These are phyloP conservation scores for Glaucopsyche alexis DNA, from an alignment of 2,888 invertebrate species.

Conservation along the genomic window DNA sequence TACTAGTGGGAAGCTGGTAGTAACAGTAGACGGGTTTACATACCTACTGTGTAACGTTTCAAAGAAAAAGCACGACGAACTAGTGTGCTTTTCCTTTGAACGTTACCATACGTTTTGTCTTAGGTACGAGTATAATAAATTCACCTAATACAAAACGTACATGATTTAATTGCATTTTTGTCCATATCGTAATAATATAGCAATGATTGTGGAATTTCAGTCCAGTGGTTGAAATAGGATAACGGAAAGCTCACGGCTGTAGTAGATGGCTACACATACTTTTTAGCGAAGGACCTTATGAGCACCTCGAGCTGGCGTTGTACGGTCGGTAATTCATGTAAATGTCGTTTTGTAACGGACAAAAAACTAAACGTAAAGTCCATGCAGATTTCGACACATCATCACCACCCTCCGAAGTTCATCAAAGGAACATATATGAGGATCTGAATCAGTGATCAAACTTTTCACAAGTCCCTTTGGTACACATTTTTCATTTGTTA, in stretches of 20 bases:
- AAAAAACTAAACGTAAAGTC: background rate
- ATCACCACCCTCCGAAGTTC: background rate
- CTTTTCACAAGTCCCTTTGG: too few species aligned
- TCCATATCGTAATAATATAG: background rate
- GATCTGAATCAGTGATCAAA: background rate
- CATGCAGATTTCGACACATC: background rate
- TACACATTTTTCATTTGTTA: too few species aligned
- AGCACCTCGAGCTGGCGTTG: conserved; percentile 42
- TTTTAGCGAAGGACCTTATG: conserved; percentile 30
- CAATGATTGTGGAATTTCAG: conserved; percentile 36
- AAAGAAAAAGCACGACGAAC: background rate
- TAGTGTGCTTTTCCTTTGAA: conserved; percentile 38
- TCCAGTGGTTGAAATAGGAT: conserved; percentile 39
- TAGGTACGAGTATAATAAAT: too few species aligned
- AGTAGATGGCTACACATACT: conserved; percentile 48
- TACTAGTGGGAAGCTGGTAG: conserved; percentile 37
- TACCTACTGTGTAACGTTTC: conserved; percentile 40
- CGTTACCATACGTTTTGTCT: too few species aligned
- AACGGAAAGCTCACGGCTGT: conserved; percentile 41
- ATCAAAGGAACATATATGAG: background rate
- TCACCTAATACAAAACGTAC: too few species aligned
- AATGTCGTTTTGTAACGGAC: conserved; percentile 39
- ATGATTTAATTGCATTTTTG: too few species aligned
- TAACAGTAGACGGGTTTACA: conserved; percentile 40
- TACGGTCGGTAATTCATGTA: conserved; percentile 44